A percentile compares a stretch with the other conserved stretches of the same genome.
These are phyloP conservation scores for Melanotaenia pygmaea DNA, from an alignment of 2,797 vertebrate genomes.

Conservation along the genomic window DNA sequence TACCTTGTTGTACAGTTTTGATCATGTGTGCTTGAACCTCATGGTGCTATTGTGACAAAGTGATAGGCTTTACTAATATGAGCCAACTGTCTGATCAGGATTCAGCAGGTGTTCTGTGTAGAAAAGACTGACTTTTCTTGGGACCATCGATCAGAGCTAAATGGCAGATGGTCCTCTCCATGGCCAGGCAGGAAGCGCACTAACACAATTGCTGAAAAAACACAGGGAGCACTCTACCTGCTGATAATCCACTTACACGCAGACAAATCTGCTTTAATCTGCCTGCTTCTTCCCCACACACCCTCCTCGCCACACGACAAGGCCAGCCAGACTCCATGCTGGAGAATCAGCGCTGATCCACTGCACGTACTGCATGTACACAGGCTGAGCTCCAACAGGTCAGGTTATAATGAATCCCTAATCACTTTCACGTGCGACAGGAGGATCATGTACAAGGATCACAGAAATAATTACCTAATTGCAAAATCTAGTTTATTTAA, in stretches of 20 bases:
- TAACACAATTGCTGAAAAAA: conserved; percentile 79
- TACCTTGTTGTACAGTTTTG: conserved; percentile 33
- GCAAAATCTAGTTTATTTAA: not conserved
- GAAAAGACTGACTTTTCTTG: conserved; percentile 71
- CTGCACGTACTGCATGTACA: conserved; percentile 58
- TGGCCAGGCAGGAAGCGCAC: conserved; percentile 78
- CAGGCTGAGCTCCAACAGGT: conserved; percentile 49
- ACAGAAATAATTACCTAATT: conserved; percentile 17
- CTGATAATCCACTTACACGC: conserved; percentile 84
- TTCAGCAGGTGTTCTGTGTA: conserved; percentile 73
- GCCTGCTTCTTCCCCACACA: conserved; percentile 49
- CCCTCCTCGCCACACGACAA: conserved; percentile 61
- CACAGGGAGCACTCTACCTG: conserved; percentile 82
- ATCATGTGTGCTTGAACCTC: conserved; percentile 41
- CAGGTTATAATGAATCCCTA: conserved; percentile 56
- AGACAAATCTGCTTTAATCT: conserved; percentile 85
- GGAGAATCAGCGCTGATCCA: conserved; percentile 68
- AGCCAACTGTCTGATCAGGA: conserved; percentile 75
- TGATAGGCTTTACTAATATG: conserved; percentile 57
- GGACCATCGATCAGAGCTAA: conserved; percentile 81
- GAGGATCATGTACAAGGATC: conserved; percentile 12
- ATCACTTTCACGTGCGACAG: conserved; percentile 41
- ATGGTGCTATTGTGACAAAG: conserved; percentile 56
- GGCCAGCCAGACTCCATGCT: conserved; percentile 69
- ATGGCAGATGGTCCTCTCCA: conserved; percentile 84